Conservation (phyloP, 2,113 vertebrate genomes). For the Saguinus midas region DNA sequence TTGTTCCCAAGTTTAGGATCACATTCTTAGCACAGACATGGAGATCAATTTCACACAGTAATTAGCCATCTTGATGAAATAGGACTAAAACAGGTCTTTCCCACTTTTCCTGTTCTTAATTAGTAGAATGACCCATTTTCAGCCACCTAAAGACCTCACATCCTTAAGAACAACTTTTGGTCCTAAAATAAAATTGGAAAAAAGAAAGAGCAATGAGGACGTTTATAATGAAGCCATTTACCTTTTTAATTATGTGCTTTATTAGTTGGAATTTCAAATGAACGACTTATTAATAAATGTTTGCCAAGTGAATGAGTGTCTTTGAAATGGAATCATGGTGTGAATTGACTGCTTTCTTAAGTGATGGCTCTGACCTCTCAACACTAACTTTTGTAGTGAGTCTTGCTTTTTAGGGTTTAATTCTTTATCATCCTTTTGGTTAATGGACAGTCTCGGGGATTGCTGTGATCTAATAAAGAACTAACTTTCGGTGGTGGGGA, state of each 20-base stretch:
- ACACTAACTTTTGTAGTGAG: neutral
- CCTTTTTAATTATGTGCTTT: neutral
- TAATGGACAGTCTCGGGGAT: neutral
- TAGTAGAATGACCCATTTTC: constrained; percentile 82
- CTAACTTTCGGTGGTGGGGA: neutral
- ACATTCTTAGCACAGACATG: constrained; percentile 67
- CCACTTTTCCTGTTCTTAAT: constrained; percentile 64
- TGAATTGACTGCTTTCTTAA: neutral
- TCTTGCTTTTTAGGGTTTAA: neutral
- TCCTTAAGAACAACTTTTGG: constrained; percentile 62
- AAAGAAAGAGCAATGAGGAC: constrained; percentile 24
- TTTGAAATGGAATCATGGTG: neutral
- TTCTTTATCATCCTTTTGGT: neutral
- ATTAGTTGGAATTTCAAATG: constrained; percentile 6
- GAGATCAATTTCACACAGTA: constrained; percentile 80
- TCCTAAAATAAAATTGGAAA: constrained; percentile 74
- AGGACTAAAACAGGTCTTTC: constrained; percentile 69
- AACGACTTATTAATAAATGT: neutral
- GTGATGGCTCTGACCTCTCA: neutral
- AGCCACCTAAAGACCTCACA: constrained; percentile 68
- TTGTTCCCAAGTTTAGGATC: constrained; percentile 57
- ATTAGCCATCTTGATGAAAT: constrained; percentile 84
- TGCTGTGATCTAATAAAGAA: neutral
- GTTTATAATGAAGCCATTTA: constrained; percentile 49
- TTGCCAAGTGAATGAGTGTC: neutral